phyloP scores from a whole-genome alignment of 2,113 vertebrate genomes.

The Cyprinodon variegatus region DNA sequence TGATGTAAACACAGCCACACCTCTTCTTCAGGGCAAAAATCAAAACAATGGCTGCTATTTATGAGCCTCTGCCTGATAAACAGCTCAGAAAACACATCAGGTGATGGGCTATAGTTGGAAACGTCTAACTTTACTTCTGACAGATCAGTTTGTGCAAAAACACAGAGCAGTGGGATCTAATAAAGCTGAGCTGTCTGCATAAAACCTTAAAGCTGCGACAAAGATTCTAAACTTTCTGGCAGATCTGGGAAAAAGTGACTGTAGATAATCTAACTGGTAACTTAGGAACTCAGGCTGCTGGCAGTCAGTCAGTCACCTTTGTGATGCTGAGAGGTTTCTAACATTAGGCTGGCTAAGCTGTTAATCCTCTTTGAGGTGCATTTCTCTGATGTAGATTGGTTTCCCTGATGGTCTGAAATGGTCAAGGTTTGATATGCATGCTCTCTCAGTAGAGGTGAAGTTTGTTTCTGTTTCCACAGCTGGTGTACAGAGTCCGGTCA shows the following conservation, averaged over 20 bases:
- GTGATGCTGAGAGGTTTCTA: not conserved
- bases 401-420: not conserved
- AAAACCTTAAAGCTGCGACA: not conserved
- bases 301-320: not conserved
- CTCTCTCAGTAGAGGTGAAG: not conserved
- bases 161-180: not conserved
- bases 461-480: conserved; percentile 20
- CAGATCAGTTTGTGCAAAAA: not conserved
- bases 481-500: not conserved
- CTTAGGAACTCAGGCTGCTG: not conserved
- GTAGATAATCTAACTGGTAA: not conserved
- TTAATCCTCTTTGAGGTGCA: not conserved
- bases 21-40: not conserved
- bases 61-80: not conserved
- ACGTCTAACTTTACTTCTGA: not conserved
- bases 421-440: not conserved
- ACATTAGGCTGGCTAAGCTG: not conserved
- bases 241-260: not conserved
- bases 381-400: not conserved
- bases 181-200: not conserved
- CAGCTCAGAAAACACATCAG: too few species aligned
- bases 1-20: not conserved
- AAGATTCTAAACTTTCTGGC: not conserved
- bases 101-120: not conserved
- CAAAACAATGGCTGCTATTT: not conserved